Conservation (phyloP, 2,888 invertebrate species). For the Pyrrhosoma nymphula region DNA sequence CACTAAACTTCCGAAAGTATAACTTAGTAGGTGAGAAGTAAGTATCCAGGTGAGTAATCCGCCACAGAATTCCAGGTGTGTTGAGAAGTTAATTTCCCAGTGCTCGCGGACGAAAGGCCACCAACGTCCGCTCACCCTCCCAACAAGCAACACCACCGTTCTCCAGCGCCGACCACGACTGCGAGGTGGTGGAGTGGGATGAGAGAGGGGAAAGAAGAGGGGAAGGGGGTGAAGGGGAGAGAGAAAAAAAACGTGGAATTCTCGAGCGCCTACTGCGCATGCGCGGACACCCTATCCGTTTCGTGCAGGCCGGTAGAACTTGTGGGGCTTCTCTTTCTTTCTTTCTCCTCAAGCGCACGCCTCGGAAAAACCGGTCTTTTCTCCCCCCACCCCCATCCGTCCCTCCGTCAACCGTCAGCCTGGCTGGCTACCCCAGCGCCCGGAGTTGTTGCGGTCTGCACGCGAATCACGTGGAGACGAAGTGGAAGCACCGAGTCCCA, state of each 20-base stretch:
- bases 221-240: not conserved
- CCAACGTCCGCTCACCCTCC: not conserved
- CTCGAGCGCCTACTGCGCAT: not conserved
- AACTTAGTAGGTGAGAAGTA: not conserved
- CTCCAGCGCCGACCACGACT: not conserved
- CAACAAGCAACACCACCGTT: not conserved
- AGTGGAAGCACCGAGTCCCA: not conserved
- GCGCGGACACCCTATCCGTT: constrained; percentile 22
- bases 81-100: not conserved
- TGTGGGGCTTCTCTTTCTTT: not conserved
- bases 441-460: not conserved
- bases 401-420: too few species aligned
- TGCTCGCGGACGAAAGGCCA: not conserved
- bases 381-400: too few species aligned
- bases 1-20: not conserved
- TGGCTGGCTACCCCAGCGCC: not conserved
- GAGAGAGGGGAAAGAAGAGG: too few species aligned
- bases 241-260: not conserved
- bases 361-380: too few species aligned
- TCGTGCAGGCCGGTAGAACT: not conserved
- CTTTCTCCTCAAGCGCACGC: not conserved
- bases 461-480: not conserved
- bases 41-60: not conserved
- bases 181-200: not conserved
- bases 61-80: not conserved